Conservation (phyloP, 2,113 vertebrate genomes). For the Octodon degus region DNA sequence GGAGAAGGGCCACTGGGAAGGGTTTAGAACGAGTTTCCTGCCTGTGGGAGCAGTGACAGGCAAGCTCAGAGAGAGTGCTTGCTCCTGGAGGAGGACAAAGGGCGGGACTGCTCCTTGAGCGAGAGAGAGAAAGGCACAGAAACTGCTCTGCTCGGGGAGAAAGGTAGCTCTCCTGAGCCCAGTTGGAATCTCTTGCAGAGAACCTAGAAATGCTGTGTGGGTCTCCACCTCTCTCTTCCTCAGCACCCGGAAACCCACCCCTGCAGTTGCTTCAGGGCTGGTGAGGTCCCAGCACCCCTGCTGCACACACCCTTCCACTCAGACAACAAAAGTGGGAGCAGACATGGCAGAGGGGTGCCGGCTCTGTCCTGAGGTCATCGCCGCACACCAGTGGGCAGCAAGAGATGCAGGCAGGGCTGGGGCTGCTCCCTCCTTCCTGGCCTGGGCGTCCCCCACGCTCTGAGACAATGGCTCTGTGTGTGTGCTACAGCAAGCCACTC, state of each 20-base stretch:
- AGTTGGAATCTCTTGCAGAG: neutral
- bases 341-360: neutral
- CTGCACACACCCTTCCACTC: neutral
- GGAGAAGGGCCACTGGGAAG: neutral
- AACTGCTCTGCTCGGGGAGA: neutral
- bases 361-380: neutral
- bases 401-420: neutral
- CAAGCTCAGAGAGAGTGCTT: neutral
- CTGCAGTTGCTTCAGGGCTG: neutral
- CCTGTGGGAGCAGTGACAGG: neutral
- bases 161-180: neutral
- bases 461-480: slow-evolving; percentile 17
- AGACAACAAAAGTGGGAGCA: neutral
- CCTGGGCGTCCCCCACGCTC: neutral
- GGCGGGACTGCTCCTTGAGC: neutral
- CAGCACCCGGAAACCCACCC: neutral
- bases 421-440: neutral
- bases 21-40: neutral
- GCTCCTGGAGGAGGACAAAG: neutral
- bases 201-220: neutral
- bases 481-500: neutral
- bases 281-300: neutral
- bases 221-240: neutral
- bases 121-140: neutral
- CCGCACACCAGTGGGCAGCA: neutral